phyloP scores from a whole-genome alignment of 2,888 invertebrate species.

The Chaitophorus viminalis region DNA sequence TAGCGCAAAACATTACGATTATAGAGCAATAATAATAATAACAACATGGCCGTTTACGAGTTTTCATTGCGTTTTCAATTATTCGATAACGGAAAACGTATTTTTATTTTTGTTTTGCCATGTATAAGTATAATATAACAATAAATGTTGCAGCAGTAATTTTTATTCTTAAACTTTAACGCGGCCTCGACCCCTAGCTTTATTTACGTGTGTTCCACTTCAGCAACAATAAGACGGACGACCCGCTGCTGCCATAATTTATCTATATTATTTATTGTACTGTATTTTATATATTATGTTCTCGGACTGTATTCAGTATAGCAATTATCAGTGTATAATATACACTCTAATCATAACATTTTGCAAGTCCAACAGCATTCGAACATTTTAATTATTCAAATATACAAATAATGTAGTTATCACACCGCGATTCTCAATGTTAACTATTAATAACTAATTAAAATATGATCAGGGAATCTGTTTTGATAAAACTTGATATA shows the following conservation, averaged over 20 bases:
- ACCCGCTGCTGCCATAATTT: not conserved
- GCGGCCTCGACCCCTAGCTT: not conserved
- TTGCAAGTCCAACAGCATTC: not conserved
- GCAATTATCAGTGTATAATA: not conserved
- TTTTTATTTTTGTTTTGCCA: not conserved
- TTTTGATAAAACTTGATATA: too few species aligned
- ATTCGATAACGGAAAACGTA: not conserved
- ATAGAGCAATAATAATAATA: not conserved
- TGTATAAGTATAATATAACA: not conserved
- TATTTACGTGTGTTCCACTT: not conserved
- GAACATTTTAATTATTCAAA: not conserved
- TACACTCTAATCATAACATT: not conserved
- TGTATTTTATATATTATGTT: not conserved
- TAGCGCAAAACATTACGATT: not conserved
- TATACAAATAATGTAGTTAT: not conserved
- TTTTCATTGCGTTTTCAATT: not conserved
- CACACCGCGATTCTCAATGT: not conserved
- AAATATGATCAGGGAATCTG: too few species aligned
- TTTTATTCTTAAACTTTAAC: not conserved
- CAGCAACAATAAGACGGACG: not conserved
- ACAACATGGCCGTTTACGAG: constrained; percentile 8
- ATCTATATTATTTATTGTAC: not conserved
- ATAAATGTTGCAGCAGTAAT: not conserved
- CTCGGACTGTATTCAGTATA: not conserved
- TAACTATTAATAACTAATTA: too few species aligned